A percentile compares a stretch with the other conserved stretches of the same genome.
These are phyloP conservation scores for Zaprionus obscuricornis DNA, from an alignment of 2,888 invertebrate species.

Conservation along the genomic window DNA sequence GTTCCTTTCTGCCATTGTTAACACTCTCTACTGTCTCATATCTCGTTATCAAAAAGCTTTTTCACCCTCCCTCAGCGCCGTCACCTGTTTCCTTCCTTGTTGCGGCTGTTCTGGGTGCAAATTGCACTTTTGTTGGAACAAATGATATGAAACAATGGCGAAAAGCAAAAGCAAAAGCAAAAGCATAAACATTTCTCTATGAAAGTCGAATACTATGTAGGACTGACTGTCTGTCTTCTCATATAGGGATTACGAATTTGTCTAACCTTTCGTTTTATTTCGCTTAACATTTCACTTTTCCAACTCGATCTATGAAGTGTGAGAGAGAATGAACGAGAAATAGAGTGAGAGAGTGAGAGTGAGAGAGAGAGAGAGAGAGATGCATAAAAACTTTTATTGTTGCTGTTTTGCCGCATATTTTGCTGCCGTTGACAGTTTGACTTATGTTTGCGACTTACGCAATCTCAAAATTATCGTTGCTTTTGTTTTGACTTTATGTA, in stretches of 20 bases:
- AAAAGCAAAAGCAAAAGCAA: constrained; percentile 63
- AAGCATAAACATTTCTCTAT: constrained; percentile 54
- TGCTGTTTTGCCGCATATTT: constrained; percentile 32
- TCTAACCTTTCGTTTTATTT: constrained; percentile 60
- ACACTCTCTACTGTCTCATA: constrained; percentile 56
- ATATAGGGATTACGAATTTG: constrained; percentile 44
- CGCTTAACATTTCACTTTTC: constrained; percentile 72
- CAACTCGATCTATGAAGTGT: constrained; percentile 26
- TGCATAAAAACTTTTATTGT: constrained; percentile 27
- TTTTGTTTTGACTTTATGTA: too few relatives aligned
- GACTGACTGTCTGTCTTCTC: too few relatives aligned
- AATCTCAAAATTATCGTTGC: constrained; percentile 57
- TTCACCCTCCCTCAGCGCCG: background rate
- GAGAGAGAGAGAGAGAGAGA: too few relatives aligned
- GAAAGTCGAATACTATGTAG: too few relatives aligned
- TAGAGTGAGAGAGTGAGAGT: too few relatives aligned
- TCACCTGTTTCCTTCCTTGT: constrained; percentile 6
- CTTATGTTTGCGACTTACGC: constrained; percentile 60
- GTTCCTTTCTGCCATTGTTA: constrained; percentile 64
- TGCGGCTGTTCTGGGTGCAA: constrained; percentile 73
- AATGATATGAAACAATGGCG: constrained; percentile 73
- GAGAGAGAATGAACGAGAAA: background rate
- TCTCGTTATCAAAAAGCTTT: constrained; percentile 39
- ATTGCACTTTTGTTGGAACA: constrained; percentile 78
- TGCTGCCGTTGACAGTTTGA: constrained; percentile 72